Evolutionary conservation across 2,797 vertebrate genomes (phyloP).

Genomic region (Aratinga solstitialis): DNA sequence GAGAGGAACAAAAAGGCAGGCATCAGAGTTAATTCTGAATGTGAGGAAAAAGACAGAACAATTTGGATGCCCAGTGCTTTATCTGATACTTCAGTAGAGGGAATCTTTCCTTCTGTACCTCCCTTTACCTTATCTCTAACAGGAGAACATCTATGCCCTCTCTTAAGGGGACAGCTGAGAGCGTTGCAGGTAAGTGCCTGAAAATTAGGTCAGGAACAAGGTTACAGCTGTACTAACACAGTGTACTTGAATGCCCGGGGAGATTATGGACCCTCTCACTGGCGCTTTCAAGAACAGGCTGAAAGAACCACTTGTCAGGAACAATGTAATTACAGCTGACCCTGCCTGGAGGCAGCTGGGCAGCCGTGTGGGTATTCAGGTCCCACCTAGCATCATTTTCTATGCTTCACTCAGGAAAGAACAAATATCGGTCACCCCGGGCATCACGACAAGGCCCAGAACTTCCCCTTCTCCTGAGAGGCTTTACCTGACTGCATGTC

Average conservation of each 20-base stretch:
- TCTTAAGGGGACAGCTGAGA: not conserved
- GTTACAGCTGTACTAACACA: not conserved
- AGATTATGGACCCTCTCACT: not conserved
- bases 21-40: not conserved
- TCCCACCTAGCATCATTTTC: not conserved
- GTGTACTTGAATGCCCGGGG: not conserved
- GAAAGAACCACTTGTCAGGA: not conserved
- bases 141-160: not conserved
- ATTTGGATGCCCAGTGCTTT: not conserved
- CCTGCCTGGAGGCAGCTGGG: not conserved
- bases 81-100: not conserved
- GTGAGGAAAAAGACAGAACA: not conserved
- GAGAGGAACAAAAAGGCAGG: not conserved
- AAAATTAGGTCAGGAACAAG: not conserved
- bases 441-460: accelerated
- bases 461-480: accelerated
- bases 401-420: not conserved
- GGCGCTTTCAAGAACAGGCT: not conserved
- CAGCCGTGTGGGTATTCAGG: not conserved
- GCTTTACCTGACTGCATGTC: conserved; percentile 97
- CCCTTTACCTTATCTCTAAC: not conserved
- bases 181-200: not conserved
- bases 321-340: not conserved
- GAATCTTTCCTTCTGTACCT: not conserved
- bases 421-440: accelerated